Base-by-base conservation (phyloP, 1,140 invertebrate genomes). In the Rhizoglyphus robini region DNA sequence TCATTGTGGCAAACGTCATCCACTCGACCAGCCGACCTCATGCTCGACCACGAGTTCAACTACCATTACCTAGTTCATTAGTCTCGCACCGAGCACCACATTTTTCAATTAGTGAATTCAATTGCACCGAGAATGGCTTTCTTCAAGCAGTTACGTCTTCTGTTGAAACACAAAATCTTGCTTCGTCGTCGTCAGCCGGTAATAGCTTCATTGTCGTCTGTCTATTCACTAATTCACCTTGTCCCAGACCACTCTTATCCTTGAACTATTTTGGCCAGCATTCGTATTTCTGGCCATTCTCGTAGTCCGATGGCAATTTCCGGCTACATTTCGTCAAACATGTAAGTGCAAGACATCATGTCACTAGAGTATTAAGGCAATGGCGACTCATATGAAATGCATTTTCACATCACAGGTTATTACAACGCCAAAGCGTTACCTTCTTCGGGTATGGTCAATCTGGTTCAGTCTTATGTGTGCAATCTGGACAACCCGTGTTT, bases 381-480 rank as follows among this genome's bases (percentile, higher is more conserved):
- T n/a, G n/a, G n/a, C n/a, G n/a, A n/a, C n/a, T n/a, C n/a, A n/a
- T n/a, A n/a, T n/a, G n/a, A n/a, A n/a, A n/a, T n/a, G n/a, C n/a
- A n/a, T n/a, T n/a, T n/a, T n/a, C n/a, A n/a, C n/a, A 18, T 29
- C 11, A 65, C 27, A 71, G 69, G 70, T 63, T 67, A 70, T 62
- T 72, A 72, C 61, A 70, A 71, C 47, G 65, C 71, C 4, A 69
- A 70, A 63, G 71, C 71, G 4, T 51, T 72, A 30, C 71, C 71
- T 11, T 70, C 68, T n/a, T 70, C 71, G 18, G 71, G 71, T 13
- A 60, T 65, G 5, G 66, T 72, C 20, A 69, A 70, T 32, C 68
- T 72, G 41, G 32, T 72, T 8, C 71, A 72, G 49, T 70, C 69
- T n/a, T 41, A 71, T 36, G 68, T 72, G n/a, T 72, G 71, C 49